Conservation (phyloP, 2,797 vertebrate genomes). For the Lateolabrax maculatus region DNA sequence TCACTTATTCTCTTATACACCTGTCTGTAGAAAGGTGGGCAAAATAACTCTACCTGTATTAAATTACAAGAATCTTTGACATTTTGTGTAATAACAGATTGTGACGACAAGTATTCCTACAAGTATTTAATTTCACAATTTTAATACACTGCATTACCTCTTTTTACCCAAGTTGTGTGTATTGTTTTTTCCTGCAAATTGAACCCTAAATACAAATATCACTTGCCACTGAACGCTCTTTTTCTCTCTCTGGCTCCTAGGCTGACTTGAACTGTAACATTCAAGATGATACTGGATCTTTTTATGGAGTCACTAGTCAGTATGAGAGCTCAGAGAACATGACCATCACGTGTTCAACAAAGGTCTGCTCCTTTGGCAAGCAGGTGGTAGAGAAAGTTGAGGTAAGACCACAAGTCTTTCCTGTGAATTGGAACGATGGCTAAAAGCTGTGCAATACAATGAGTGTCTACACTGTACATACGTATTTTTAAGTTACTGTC, state of each 20-base stretch:
- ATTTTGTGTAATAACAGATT: too few species aligned
- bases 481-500: neutral
- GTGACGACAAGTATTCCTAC: neutral
- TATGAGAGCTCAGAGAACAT: conserved; percentile 99
- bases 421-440: neutral
- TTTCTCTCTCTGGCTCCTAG: conserved; percentile 75
- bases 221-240: neutral
- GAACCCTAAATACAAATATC: neutral
- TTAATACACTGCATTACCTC: neutral
- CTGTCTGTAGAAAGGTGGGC: neutral
- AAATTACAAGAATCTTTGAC: neutral
- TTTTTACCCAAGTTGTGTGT: neutral
- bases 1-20: neutral
- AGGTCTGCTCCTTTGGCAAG: conserved; percentile 99
- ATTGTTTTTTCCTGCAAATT: neutral
- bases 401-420: conserved; percentile 82
- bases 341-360: conserved; percentile 99
- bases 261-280: conserved; percentile 99
- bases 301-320: conserved; percentile 98
- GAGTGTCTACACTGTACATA: too few species aligned
- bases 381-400: conserved; percentile 99
- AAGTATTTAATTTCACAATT: neutral
- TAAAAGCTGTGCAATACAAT: neutral
- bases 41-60: neutral
- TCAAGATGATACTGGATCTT: conserved; percentile 95